These are phyloP conservation scores for Dynastes maya DNA, from an alignment of 2,888 invertebrate species.

Conservation along the genomic window DNA sequence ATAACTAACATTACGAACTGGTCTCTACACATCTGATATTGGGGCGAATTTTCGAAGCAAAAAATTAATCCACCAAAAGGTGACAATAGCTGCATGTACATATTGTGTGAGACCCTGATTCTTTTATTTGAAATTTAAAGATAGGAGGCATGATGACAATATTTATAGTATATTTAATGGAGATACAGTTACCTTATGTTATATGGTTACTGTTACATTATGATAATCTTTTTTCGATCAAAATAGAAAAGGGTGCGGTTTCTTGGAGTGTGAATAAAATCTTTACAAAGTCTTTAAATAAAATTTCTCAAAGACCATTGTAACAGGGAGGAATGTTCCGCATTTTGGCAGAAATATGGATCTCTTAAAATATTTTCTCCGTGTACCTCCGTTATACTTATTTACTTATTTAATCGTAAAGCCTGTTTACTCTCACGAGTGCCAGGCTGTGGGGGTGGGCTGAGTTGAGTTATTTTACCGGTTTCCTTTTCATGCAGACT, in stretches of 20 bases:
- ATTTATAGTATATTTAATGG: conserved; percentile 66
- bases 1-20: too few species aligned
- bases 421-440: too few species aligned
- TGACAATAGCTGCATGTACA: conserved; percentile 60
- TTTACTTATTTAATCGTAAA: too few species aligned
- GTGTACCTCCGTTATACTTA: not conserved
- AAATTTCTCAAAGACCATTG: not conserved
- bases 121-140: conserved; percentile 37
- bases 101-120: conserved; percentile 9
- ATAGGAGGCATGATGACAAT: conserved; percentile 57
- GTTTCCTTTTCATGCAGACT: too few species aligned
- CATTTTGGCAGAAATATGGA: too few species aligned
- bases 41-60: conserved; percentile 61
- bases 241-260: conserved; percentile 49
- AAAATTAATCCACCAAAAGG: conserved; percentile 63
- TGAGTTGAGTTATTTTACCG: too few species aligned
- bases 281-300: not conserved
- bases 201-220: conserved; percentile 53
- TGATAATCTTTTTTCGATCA: conserved; percentile 52
- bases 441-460: too few species aligned
- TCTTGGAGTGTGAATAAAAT: conserved; percentile 33
- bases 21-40: conserved; percentile 59
- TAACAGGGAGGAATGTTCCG: too few species aligned
- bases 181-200: conserved; percentile 51
- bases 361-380: not conserved